Evolutionary conservation across 1,140 invertebrate species (phyloP).

Genomic region (Bombus huntii): DNA sequence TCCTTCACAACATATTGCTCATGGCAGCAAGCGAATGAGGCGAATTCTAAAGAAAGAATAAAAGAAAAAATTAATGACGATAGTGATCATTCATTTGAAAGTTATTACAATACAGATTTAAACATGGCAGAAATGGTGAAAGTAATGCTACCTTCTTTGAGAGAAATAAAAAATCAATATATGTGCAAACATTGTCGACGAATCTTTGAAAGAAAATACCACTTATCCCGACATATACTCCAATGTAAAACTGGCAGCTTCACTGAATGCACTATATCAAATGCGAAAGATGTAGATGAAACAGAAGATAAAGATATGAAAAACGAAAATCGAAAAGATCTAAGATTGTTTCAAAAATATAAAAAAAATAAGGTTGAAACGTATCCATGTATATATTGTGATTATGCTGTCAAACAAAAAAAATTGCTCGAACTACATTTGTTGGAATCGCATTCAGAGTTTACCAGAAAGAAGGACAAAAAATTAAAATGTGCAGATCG

Average conservation of each 20-base stretch:
- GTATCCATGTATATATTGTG: constrained; percentile 75
- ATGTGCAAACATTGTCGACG: constrained; percentile 24
- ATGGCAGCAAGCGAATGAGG: constrained; percentile 3
- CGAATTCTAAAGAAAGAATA: neutral
- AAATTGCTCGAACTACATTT: constrained; percentile 72
- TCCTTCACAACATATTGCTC: constrained; percentile 38
- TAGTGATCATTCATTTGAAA: neutral
- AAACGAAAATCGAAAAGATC: neutral
- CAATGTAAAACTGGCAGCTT: constrained; percentile 11
- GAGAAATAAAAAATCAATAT: neutral
- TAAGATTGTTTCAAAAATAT: neutral
- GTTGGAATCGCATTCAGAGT: constrained; percentile 69
- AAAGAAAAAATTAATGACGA: neutral
- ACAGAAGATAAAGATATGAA: neutral
- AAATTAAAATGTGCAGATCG: constrained; percentile 75
- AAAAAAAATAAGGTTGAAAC: constrained; percentile 41
- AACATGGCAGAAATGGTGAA: neutral
- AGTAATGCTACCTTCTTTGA: neutral
- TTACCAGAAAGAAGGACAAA: constrained; percentile 31
- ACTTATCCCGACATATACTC: constrained; percentile 6
- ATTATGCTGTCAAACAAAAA: constrained; percentile 68
- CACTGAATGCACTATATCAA: neutral
- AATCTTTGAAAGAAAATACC: constrained; percentile 28
- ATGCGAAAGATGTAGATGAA: neutral
- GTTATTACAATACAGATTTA: neutral